Evolutionary conservation across 1,140 invertebrate species (phyloP).

Genomic region (Sitobion miscanthi): DNA sequence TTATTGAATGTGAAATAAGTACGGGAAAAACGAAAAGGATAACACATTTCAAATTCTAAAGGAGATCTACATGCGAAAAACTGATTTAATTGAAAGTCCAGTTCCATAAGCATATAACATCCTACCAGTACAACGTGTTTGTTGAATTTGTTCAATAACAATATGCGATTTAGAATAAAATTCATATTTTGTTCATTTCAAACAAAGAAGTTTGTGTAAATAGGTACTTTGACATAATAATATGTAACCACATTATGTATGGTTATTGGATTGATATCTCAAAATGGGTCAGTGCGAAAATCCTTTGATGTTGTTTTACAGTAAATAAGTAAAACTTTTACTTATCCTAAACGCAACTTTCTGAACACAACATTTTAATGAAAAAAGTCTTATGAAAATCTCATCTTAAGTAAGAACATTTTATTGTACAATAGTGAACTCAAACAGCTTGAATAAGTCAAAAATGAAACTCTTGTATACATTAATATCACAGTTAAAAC

Average conservation of each 20-base stretch:
- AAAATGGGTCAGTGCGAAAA: too few species aligned
- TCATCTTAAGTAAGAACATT: too few species aligned
- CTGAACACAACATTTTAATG: too few species aligned
- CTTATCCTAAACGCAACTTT: too few species aligned
- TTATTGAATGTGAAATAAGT: not conserved
- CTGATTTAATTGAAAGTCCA: not conserved
- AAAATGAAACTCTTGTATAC: not conserved
- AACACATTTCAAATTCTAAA: not conserved
- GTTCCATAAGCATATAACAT: not conserved
- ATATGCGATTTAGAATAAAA: not conserved
- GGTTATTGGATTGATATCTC: too few species aligned
- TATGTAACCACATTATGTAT: too few species aligned
- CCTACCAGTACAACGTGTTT: not conserved
- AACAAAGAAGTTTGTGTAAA: not conserved
- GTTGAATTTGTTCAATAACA: not conserved
- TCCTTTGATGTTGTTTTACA: too few species aligned
- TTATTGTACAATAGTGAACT: not conserved
- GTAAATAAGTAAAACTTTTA: too few species aligned
- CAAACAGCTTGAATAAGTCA: not conserved
- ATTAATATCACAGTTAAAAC: not conserved
- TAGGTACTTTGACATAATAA: too few species aligned
- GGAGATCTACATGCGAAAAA: not conserved
- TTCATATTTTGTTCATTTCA: not conserved
- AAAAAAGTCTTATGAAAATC: too few species aligned
- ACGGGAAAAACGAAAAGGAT: not conserved